Evolutionary conservation across 2,797 vertebrate genomes (phyloP).

Genomic region (Coregonus ussuriensis): DNA sequence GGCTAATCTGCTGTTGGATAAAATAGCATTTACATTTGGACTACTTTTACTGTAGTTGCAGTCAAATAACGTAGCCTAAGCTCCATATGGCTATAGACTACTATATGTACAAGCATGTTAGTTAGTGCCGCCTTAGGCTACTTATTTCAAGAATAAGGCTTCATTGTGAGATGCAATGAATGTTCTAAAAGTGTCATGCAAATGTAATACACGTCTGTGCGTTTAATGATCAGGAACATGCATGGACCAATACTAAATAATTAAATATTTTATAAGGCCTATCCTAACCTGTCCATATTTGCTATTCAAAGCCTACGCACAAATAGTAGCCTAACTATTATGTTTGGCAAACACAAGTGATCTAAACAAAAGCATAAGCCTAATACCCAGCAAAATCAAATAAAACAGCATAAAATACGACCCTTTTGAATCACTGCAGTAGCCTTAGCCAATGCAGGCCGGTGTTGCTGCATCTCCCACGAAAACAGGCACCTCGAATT

Average conservation of each 20-base stretch:
- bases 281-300: not conserved
- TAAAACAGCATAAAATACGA: constrained; percentile 23
- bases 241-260: constrained; percentile 1
- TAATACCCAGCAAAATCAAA: not conserved
- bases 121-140: not conserved
- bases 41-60: constrained; percentile 11
- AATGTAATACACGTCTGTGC: not conserved
- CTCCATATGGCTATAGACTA: not conserved
- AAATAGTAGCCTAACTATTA: not conserved
- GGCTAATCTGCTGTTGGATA: not conserved
- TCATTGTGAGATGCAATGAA: not conserved
- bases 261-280: constrained; percentile 2
- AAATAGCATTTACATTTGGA: not conserved
- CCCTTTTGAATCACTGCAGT: constrained; percentile 70
- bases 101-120: not conserved
- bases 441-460: constrained; percentile 73
- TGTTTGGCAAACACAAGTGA: constrained; percentile 4
- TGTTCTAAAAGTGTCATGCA: not conserved
- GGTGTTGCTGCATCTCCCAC: constrained; percentile 56
- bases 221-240: not conserved
- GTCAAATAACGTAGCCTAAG: not conserved
- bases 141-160: not conserved
- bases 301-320: not conserved
- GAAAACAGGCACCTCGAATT: constrained; percentile 46
- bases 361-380: constrained; percentile 3